Percentiles rank a stretch among this genome's conserved stretches.
These are phyloP conservation scores for Saccopteryx bilineata DNA, from an alignment of 2,113 vertebrate species.

Conservation along the genomic window DNA sequence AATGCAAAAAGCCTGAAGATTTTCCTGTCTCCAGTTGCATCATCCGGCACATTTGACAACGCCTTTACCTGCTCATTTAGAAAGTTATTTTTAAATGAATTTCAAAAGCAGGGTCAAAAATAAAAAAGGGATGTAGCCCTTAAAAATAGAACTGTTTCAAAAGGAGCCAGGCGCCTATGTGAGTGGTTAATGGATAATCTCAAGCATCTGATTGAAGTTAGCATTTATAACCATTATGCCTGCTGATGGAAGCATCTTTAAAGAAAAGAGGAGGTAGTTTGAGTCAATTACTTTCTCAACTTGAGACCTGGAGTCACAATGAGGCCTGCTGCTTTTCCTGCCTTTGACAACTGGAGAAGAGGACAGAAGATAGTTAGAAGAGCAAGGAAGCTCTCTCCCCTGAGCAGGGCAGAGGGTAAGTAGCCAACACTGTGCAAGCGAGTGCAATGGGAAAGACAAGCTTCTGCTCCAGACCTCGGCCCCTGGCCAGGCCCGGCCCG, in stretches of 20 bases:
- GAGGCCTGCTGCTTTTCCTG: neutral
- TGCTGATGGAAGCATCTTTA: slow-evolving; percentile 28
- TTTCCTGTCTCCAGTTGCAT: slow-evolving; percentile 44
- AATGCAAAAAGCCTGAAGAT: neutral
- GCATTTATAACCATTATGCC: slow-evolving; percentile 65
- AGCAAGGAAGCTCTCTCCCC: neutral
- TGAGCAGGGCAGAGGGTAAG: neutral
- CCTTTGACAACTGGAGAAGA: slow-evolving; percentile 49
- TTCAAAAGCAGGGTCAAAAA: slow-evolving; percentile 76
- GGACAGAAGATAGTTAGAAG: neutral
- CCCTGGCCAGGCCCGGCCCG: neutral
- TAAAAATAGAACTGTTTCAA: slow-evolving; percentile 65
- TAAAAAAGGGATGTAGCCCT: slow-evolving; percentile 66
- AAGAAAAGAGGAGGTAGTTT: slow-evolving; percentile 71
- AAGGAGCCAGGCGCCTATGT: slow-evolving; percentile 71
- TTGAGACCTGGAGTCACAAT: slow-evolving; percentile 41
- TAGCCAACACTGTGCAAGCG: neutral
- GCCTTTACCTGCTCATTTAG: slow-evolving; percentile 70
- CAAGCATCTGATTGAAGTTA: slow-evolving; percentile 71
- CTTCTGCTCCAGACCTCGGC: neutral
- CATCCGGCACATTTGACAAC: slow-evolving; percentile 12
- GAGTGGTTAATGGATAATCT: slow-evolving; percentile 74
- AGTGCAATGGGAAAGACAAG: neutral
- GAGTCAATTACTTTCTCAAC: slow-evolving; percentile 64
- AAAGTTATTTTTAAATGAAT: slow-evolving; percentile 75